phyloP scores from a whole-genome alignment of 1,140 invertebrate genomes.

The Drosophila teissieri region DNA sequence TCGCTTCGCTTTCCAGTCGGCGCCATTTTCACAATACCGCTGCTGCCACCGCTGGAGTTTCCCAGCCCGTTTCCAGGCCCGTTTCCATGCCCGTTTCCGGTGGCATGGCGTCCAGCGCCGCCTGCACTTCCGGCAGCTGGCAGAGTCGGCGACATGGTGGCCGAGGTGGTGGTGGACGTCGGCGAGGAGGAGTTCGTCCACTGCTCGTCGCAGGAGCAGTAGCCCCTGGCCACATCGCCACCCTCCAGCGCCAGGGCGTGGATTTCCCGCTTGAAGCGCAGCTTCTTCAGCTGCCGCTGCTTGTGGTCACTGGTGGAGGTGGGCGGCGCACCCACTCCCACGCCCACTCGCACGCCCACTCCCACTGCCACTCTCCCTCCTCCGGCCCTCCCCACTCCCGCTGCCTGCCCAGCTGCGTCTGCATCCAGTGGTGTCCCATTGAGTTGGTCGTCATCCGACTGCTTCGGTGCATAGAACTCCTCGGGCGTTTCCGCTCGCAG shows the following conservation, averaged over 20 bases:
- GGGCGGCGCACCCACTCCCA: background rate
- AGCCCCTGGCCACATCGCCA: conserved; percentile 75
- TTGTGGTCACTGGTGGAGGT: conserved; percentile 40
- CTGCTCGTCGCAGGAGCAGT: conserved; percentile 82
- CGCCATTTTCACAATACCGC: conserved; percentile 62
- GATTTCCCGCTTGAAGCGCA: conserved; percentile 66
- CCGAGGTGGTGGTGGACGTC: conserved; percentile 63
- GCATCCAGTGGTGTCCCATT: conserved; percentile 49
- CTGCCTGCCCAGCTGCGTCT: conserved; percentile 6
- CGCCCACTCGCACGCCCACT: background rate
- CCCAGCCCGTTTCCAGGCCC: conserved; percentile 21
- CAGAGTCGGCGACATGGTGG: conserved; percentile 63
- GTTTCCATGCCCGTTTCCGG: conserved; percentile 21
- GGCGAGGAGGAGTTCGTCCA: conserved; percentile 77
- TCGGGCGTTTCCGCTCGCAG: conserved; percentile 74
- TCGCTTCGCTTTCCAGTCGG: conserved; percentile 31
- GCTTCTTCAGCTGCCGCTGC: conserved; percentile 62
- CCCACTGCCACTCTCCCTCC: background rate
- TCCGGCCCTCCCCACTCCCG: background rate
- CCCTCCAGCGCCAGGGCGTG: conserved; percentile 76
- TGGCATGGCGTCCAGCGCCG: conserved; percentile 26
- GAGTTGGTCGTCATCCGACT: conserved; percentile 67
- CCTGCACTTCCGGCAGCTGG: conserved; percentile 32
- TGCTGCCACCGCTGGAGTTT: conserved; percentile 50
- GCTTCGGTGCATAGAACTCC: conserved; percentile 69